These are phyloP conservation scores for Vidua macroura DNA, from an alignment of 2,113 vertebrate genomes.

Conservation along the genomic window DNA sequence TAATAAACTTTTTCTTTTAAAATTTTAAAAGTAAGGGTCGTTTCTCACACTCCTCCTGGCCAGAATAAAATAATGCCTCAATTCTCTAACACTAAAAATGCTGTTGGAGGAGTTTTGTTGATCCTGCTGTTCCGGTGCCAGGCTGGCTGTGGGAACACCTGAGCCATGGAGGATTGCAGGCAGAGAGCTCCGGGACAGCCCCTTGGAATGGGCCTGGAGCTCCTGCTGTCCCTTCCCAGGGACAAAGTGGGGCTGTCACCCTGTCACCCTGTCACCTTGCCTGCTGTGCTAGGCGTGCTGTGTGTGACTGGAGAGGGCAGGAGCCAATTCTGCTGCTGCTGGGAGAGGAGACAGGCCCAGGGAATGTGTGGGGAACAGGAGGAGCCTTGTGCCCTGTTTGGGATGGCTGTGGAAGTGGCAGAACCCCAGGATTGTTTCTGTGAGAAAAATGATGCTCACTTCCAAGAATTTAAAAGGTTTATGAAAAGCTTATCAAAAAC, in stretches of 20 bases:
- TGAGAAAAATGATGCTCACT: background rate
- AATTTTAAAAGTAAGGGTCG: background rate
- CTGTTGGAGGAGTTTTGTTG: background rate
- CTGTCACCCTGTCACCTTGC: background rate
- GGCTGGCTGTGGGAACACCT: background rate
- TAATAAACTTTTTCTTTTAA: background rate
- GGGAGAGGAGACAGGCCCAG: no score
- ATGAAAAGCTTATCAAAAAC: background rate
- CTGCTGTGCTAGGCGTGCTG: accelerated
- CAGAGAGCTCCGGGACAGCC: accelerated
- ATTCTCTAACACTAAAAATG: background rate
- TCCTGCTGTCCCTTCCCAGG: background rate
- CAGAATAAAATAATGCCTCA: background rate
- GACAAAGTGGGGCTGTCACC: accelerated
- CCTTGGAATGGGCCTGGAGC: background rate
- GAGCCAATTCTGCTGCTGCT: background rate
- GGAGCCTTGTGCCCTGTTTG: background rate
- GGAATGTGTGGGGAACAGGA: accelerated
- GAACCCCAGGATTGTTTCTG: background rate
- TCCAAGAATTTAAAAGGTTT: background rate
- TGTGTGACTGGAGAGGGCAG: background rate
- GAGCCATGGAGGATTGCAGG: background rate
- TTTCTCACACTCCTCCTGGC: background rate
- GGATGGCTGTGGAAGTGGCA: background rate
- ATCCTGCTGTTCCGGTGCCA: accelerated